These are phyloP conservation scores for Tenthredo amoena DNA, from an alignment of 2,888 invertebrate genomes.

Conservation along the genomic window DNA sequence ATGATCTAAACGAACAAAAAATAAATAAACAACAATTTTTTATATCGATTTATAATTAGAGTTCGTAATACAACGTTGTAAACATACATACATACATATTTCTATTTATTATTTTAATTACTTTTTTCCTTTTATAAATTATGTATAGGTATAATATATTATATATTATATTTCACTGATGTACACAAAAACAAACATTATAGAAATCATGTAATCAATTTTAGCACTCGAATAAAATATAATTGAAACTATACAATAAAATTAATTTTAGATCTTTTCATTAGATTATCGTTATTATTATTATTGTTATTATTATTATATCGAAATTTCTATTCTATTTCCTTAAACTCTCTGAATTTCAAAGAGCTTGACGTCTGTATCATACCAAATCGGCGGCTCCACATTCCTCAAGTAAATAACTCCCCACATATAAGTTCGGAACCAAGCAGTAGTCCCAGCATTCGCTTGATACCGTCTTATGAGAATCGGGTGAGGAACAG, in stretches of 20 bases:
- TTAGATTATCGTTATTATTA: neutral
- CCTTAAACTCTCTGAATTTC: slow-evolving; percentile 96
- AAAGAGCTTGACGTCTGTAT: slow-evolving; percentile 98
- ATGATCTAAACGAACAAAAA: neutral
- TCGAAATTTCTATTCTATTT: neutral
- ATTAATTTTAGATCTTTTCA: slow-evolving; percentile 24
- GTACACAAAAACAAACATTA: neutral
- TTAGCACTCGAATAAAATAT: slow-evolving; percentile 36
- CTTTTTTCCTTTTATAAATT: neutral
- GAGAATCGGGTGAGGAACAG: slow-evolving; percentile 99
- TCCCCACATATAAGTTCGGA: slow-evolving; percentile 99
- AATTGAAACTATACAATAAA: slow-evolving; percentile 22
- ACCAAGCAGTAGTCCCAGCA: slow-evolving; percentile 99
- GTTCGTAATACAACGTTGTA: slow-evolving; percentile 10
- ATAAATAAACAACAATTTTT: neutral
- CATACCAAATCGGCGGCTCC: slow-evolving; percentile 99
- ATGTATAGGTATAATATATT: neutral
- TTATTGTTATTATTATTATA: neutral
- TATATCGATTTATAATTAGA: slow-evolving; percentile 28
- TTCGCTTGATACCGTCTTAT: slow-evolving; percentile 99
- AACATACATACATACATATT: neutral
- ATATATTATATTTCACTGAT: slow-evolving; percentile 11
- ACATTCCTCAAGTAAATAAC: slow-evolving; percentile 99
- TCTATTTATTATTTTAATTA: neutral
- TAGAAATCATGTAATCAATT: slow-evolving; percentile 31